Evolutionary conservation across 2,113 vertebrate species (phyloP).

Genomic region (Eonycteris spelaea): DNA sequence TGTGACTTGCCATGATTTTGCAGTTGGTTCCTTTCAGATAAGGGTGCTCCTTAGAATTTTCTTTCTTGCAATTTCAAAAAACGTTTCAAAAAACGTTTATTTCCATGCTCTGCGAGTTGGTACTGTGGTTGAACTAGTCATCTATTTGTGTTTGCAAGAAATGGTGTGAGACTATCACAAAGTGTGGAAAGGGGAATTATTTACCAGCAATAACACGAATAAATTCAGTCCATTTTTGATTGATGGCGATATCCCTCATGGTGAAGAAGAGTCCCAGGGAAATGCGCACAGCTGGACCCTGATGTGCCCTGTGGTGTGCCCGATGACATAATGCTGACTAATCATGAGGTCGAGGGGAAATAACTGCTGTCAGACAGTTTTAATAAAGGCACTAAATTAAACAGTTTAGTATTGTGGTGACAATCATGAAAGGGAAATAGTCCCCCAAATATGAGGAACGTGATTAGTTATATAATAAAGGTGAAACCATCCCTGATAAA

Average conservation of each 20-base stretch:
- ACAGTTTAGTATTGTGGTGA: constrained; percentile 15
- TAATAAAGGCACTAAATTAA: constrained; percentile 46
- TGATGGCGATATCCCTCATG: neutral
- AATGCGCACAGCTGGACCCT: neutral
- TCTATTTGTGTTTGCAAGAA: constrained; percentile 45
- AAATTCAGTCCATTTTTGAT: constrained; percentile 6
- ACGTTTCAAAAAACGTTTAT: constrained; percentile 53
- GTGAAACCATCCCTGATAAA: neutral
- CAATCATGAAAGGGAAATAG: neutral
- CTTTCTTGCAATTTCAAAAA: constrained; percentile 45
- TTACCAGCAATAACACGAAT: constrained; percentile 28
- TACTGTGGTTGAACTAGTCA: constrained; percentile 32
- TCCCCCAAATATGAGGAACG: neutral
- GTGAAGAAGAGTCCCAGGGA: neutral
- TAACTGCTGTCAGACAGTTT: neutral
- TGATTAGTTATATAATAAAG: constrained; percentile 22
- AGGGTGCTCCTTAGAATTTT: constrained; percentile 19
- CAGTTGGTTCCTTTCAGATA: constrained; percentile 70
- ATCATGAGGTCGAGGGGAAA: neutral
- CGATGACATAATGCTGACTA: neutral
- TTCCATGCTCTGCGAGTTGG: constrained; percentile 46
- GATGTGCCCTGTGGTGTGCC: neutral
- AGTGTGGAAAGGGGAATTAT: constrained; percentile 50
- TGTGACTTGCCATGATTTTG: constrained; percentile 24
- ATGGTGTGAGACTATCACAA: constrained; percentile 30